Percentiles rank a stretch among this genome's conserved stretches.
phyloP scores from a whole-genome alignment of 2,113 vertebrate species.

The Naja naja region DNA sequence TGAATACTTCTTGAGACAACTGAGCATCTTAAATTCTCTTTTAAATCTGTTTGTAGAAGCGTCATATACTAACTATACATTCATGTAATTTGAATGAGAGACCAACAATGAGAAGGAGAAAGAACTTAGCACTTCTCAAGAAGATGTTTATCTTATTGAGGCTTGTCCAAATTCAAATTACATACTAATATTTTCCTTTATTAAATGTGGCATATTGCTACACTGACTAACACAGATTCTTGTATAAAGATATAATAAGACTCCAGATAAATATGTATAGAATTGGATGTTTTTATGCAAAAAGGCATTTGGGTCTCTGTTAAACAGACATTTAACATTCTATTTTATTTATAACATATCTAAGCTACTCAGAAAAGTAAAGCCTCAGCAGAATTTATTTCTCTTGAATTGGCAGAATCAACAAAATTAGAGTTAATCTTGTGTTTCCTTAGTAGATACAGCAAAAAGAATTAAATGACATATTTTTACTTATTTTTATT shows the following conservation, averaged over 20 bases:
- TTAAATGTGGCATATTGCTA: conserved; percentile 40
- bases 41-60: conserved; percentile 19
- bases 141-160: conserved; percentile 66
- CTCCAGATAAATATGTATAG: not conserved
- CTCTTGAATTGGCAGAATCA: conserved; percentile 42
- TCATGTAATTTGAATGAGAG: conserved; percentile 62
- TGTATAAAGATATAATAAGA: not conserved
- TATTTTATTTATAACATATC: conserved; percentile 48
- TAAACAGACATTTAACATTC: conserved; percentile 61
- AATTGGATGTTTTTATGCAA: conserved; percentile 54
- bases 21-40: not conserved
- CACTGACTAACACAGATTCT: not conserved
- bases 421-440: conserved; percentile 52
- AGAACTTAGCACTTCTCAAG: conserved; percentile 42
- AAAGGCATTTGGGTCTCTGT: conserved; percentile 56
- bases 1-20: not conserved
- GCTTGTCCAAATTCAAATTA: conserved; percentile 69
- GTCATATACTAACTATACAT: not conserved
- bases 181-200: conserved; percentile 70
- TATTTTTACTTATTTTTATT: conserved; percentile 52
- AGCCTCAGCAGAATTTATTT: conserved; percentile 69
- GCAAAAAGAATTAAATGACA: conserved; percentile 39
- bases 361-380: conserved; percentile 65
- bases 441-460: conserved; percentile 40
- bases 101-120: conserved; percentile 20